These are phyloP conservation scores for Ramphastos sulfuratus DNA, from an alignment of 2,113 vertebrate species.

Conservation along the genomic window DNA sequence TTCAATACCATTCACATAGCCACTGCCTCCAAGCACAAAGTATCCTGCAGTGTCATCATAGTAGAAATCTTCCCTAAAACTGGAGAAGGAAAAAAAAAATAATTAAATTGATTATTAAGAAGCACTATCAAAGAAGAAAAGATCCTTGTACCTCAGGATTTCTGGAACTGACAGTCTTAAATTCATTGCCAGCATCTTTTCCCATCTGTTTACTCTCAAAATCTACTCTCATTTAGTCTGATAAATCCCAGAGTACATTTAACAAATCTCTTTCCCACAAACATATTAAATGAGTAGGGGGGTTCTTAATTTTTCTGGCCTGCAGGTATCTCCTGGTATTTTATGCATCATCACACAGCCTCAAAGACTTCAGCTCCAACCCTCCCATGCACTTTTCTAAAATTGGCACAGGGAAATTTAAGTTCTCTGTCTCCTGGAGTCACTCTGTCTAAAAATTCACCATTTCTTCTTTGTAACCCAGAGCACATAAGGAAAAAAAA, in stretches of 20 bases:
- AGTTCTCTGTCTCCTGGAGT: not conserved
- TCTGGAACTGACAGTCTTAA: not conserved
- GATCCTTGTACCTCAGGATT: not conserved
- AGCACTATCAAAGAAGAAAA: not conserved
- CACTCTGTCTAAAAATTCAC: not conserved
- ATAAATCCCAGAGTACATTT: not conserved
- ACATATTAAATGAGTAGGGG: not conserved
- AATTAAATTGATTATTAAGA: not conserved
- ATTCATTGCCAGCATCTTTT: not conserved
- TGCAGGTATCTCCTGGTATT: not conserved
- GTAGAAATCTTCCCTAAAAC: constrained; percentile 80
- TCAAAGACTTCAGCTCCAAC: not conserved
- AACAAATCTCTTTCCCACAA: not conserved
- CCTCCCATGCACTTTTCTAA: not conserved
- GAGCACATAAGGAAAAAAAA: not conserved
- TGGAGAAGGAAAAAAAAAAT: constrained; percentile 62
- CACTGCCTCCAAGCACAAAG: constrained; percentile 88
- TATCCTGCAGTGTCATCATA: constrained; percentile 89
- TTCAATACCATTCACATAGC: constrained; percentile 77
- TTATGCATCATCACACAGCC: not conserved
- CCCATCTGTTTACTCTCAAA: not conserved
- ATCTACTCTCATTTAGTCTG: not conserved
- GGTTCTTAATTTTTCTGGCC: not conserved
- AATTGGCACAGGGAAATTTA: not conserved
- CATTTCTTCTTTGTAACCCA: not conserved